Evolutionary conservation across 2,888 invertebrate genomes (phyloP).

Genomic region (Erynnis tages): DNA sequence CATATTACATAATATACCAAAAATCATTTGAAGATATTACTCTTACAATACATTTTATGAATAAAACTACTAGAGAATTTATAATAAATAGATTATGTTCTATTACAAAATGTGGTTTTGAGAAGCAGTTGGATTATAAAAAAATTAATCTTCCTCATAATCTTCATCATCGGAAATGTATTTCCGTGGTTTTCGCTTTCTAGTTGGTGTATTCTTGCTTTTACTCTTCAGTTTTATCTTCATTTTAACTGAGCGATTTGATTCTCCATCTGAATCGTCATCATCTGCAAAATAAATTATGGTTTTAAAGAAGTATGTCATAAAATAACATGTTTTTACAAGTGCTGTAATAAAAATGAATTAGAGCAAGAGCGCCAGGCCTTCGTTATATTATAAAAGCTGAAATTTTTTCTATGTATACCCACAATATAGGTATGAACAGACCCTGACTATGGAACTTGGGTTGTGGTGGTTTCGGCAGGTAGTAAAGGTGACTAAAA

Average conservation of each 20-base stretch:
- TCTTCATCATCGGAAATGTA: slow-evolving; percentile 85
- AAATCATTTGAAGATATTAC: neutral
- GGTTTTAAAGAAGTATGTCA: too few relatives aligned
- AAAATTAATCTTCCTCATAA: slow-evolving; percentile 79
- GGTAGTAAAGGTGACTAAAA: too few relatives aligned
- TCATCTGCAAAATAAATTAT: slow-evolving; percentile 58
- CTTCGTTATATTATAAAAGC: too few relatives aligned
- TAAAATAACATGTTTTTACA: too few relatives aligned
- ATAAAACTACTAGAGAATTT: neutral
- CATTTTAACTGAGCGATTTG: slow-evolving; percentile 85
- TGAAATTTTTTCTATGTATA: too few relatives aligned
- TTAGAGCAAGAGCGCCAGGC: too few relatives aligned
- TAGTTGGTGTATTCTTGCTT: slow-evolving; percentile 73
- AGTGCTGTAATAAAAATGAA: too few relatives aligned
- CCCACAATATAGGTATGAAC: too few relatives aligned
- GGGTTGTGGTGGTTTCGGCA: too few relatives aligned
- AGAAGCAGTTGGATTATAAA: neutral
- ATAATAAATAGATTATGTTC: slow-evolving; percentile 19
- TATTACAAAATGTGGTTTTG: neutral
- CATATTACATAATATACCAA: too few relatives aligned
- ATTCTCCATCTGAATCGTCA: slow-evolving; percentile 83
- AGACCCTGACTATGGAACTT: too few relatives aligned
- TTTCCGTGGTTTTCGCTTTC: slow-evolving; percentile 82
- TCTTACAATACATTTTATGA: neutral
- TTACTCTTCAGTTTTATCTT: slow-evolving; percentile 86